Evolutionary conservation across 23 tunicate genomes (phyloP).

Genomic region (Ascidia mentula): DNA sequence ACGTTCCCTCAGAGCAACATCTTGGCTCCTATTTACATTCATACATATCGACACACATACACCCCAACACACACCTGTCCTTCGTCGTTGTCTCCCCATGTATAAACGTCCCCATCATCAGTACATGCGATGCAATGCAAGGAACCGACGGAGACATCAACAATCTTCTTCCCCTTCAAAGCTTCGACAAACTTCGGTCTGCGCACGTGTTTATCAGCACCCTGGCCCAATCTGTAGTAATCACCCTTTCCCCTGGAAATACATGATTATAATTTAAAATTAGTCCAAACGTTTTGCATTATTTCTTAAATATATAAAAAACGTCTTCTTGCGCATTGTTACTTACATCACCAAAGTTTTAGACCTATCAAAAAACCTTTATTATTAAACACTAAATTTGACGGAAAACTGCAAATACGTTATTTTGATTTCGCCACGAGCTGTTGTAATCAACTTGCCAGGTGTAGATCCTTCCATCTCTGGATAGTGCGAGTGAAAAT

Average conservation of each 20-base stretch:
- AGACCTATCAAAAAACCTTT: too few relatives aligned
- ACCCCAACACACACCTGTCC: slow-evolving; percentile 65
- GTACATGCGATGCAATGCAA: slow-evolving; percentile 73
- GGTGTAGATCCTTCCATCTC: slow-evolving; percentile 62
- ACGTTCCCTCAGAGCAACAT: too few relatives aligned
- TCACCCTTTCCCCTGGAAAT: slow-evolving; percentile 91
- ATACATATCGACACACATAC: too few relatives aligned
- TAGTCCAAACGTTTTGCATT: too few relatives aligned
- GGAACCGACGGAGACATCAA: slow-evolving; percentile 72
- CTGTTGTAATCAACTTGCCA: slow-evolving; percentile 30
- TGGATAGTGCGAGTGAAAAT: slow-evolving; percentile 77
- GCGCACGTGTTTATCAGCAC: slow-evolving; percentile 70
- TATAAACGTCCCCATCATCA: slow-evolving; percentile 75
- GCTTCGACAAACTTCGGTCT: slow-evolving; percentile 70
- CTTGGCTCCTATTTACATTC: too few relatives aligned
- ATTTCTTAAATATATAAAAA: too few relatives aligned
- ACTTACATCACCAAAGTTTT: too few relatives aligned
- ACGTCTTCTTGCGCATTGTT: too few relatives aligned
- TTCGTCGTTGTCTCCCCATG: slow-evolving; percentile 97
- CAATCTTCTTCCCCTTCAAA: slow-evolving; percentile 45
- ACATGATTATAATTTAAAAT: not conserved
- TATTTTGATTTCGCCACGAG: too few relatives aligned
- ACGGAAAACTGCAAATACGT: too few relatives aligned
- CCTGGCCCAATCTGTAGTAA: slow-evolving; percentile 89
- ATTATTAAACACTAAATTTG: too few relatives aligned